These are phyloP conservation scores for Pygathrix nemaeus DNA, from an alignment of 2,113 vertebrate genomes.

Conservation along the genomic window DNA sequence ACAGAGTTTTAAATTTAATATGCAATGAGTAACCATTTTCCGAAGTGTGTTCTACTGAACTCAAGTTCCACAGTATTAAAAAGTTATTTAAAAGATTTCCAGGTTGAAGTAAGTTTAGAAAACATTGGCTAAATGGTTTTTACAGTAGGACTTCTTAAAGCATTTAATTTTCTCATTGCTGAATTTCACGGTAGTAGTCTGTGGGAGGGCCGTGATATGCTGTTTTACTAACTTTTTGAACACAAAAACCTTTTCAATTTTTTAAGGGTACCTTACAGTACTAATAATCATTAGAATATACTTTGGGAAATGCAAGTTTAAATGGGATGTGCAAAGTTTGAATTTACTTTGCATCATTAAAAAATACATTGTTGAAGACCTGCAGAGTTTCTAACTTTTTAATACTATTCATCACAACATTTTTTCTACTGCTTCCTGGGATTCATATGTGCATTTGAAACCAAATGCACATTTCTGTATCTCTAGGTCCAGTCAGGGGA, in stretches of 20 bases:
- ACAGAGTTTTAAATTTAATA: neutral
- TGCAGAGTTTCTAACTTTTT: no score
- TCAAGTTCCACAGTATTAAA: neutral
- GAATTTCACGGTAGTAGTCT: neutral
- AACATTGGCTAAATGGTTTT: neutral
- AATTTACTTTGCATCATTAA: no score
- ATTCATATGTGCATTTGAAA: no score
- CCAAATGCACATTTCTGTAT: neutral
- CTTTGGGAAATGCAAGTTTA: neutral
- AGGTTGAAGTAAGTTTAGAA: slow-evolving; percentile 23
- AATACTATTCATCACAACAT: no score
- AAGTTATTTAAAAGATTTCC: slow-evolving; percentile 5
- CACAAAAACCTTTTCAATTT: neutral
- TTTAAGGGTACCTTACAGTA: neutral
- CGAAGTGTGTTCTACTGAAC: neutral
- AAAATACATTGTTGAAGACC: no score
- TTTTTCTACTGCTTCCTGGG: no score
- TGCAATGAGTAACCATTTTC: neutral
- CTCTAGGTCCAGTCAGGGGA: neutral
- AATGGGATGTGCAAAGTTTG: neutral
- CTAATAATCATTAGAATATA: neutral
- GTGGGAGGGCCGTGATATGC: neutral
- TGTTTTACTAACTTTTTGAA: neutral
- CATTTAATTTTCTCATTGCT: neutral
- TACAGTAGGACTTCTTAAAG: neutral